These are phyloP conservation scores for Tiaroga cobitis DNA, from an alignment of 2,797 vertebrate genomes.

Conservation along the genomic window DNA sequence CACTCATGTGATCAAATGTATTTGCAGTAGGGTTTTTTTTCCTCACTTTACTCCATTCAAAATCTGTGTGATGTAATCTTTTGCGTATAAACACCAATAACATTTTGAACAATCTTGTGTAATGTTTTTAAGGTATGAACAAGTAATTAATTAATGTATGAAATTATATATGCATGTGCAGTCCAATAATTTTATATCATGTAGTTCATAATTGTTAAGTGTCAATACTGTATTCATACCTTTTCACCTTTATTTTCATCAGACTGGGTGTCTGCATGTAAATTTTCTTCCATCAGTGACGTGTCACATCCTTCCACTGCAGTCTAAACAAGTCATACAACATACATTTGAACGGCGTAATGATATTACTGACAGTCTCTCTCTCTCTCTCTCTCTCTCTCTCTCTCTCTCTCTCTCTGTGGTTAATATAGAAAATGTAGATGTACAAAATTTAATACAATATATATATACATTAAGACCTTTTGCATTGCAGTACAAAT, in stretches of 20 bases:
- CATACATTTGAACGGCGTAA: background rate
- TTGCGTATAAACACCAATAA: too few relatives aligned
- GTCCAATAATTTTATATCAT: background rate
- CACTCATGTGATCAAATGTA: too few relatives aligned
- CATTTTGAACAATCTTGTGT: too few relatives aligned
- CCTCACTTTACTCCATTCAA: too few relatives aligned
- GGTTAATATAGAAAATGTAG: background rate
- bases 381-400: too few relatives aligned
- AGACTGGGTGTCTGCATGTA: background rate
- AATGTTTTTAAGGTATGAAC: too few relatives aligned
- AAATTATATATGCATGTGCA: background rate
- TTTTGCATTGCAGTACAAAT: background rate
- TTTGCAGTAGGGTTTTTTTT: too few relatives aligned
- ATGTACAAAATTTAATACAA: background rate
- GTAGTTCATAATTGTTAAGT: too few relatives aligned
- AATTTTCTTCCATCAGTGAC: background rate
- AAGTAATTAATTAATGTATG: too few relatives aligned
- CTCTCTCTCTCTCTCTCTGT: too few relatives aligned
- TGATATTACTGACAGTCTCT: background rate
- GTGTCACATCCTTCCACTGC: background rate
- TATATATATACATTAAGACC: background rate
- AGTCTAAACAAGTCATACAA: background rate
- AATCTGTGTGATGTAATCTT: too few relatives aligned
- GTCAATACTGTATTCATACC: background rate
- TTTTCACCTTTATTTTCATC: background rate